Evolutionary conservation across 2,888 invertebrate species (phyloP).

Genomic region (Catocala sponsa): DNA sequence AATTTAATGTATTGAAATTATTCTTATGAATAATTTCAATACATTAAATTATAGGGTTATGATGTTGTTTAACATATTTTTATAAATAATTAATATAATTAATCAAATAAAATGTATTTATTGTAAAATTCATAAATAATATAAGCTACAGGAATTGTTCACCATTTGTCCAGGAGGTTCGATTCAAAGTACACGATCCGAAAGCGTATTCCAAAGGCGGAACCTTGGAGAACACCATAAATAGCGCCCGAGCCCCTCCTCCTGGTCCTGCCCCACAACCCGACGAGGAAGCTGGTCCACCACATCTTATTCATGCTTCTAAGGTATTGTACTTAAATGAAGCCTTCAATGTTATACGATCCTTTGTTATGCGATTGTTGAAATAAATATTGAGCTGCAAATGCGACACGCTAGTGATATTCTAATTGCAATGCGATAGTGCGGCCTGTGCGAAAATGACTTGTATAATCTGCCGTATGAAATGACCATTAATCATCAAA

Average conservation of each 20-base stretch:
- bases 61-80: no score
- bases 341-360: conserved; percentile 13
- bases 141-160: conserved; percentile 12
- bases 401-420: conserved; percentile 7
- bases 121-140: neutral
- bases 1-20: no score
- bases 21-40: no score
- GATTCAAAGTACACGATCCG: conserved; percentile 98
- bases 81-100: no score
- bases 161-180: conserved; percentile 93
- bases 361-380: conserved; percentile 18
- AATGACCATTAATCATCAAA: conserved; percentile 13
- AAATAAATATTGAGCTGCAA: conserved; percentile 1
- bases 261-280: conserved; percentile 65
- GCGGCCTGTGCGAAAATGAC: conserved; percentile 7
- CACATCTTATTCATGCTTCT: conserved; percentile 95
- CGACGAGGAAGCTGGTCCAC: conserved; percentile 89
- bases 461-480: neutral
- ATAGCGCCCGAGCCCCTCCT: conserved; percentile 88
- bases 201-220: conserved; percentile 98
- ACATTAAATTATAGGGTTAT: no score
- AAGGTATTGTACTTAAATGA: conserved; percentile 85
- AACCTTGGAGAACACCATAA: conserved; percentile 96
- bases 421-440: conserved; percentile 10
- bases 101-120: neutral